Base-by-base conservation (phyloP, 2,797 vertebrate genomes). In the Macroramphosus scolopax region DNA sequence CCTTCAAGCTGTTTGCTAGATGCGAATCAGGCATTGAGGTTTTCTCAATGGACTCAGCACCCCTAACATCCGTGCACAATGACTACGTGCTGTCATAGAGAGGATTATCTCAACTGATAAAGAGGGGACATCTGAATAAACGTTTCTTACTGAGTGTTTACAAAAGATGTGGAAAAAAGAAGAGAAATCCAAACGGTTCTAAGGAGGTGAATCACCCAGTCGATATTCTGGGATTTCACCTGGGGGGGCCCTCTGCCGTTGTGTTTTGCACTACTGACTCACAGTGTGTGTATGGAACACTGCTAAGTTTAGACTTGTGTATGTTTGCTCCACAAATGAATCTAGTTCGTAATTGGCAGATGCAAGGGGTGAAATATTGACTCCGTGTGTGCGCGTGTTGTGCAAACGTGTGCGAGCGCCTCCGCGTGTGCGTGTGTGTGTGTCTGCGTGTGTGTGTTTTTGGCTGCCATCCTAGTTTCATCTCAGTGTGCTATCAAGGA, bases 231-330 rank as follows among this genome's bases (percentile, higher is more conserved):
- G 79, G 85, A 87, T 85, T 81, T 82, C 80, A 87, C 86, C 84
- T 87, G 62, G 69, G 79, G 20, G 85, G 84, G 74, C 80, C 69
- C 72, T 72, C 67, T 11, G 51, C 64, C 38, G 49, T 84, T 82
- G 74, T 86, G 81, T 79, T 85, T 78, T 68, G 75, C 81, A 70
- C 83, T 72, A 83, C 79, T 82, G 85, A 88, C 76, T 89, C 87
- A 83, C 81, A 77, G 77, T 74, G 38, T 67, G 81, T 75, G 68
- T 77, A 77, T 76, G 79, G 68, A 85, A 72, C 66, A 46, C 64
- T 76, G 81, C 86, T 91, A 87, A 86, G 83, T 88, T 89, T 90
- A 89, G 84, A 83, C 63, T 63, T 80, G 73, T 72, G 71, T 85
- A 77, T 78, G 80, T 83, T 80, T 82, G 61, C 74, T 69, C 68